Conservation (phyloP, 2,797 vertebrate genomes). For the Thaleichthys pacificus region DNA sequence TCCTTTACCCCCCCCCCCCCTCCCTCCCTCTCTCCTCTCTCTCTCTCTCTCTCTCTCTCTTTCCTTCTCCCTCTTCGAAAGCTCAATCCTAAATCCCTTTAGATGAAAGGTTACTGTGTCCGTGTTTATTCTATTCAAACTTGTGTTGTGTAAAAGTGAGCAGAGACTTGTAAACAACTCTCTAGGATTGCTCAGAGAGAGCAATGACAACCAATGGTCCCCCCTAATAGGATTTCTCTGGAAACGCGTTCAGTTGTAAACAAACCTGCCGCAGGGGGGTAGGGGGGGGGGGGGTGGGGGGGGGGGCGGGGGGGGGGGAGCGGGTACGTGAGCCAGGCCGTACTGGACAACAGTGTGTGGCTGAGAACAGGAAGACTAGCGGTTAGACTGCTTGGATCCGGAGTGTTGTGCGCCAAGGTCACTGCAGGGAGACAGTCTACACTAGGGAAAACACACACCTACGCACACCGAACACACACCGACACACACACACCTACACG, state of each 20-base stretch:
- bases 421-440: too few relatives aligned
- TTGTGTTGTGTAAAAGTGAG: neutral
- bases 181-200: slow-evolving; percentile 2
- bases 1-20: neutral
- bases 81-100: neutral
- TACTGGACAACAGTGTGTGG: neutral
- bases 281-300: too few relatives aligned
- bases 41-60: neutral
- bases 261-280: neutral
- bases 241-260: slow-evolving; percentile 27
- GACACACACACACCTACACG: too few relatives aligned
- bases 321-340: too few relatives aligned
- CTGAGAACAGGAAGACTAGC: too few relatives aligned
- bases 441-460: too few relatives aligned
- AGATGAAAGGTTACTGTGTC: too few relatives aligned
- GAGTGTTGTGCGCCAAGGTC: too few relatives aligned
- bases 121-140: too few relatives aligned
- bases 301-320: too few relatives aligned
- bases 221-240: slow-evolving; percentile 27
- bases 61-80: neutral
- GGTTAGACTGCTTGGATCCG: too few relatives aligned
- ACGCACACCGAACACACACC: too few relatives aligned
- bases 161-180: neutral
- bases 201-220: slow-evolving; percentile 18
- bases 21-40: neutral